Percentiles rank a stretch among this genome's conserved stretches.
These are phyloP conservation scores for Drosophila pallidifrons DNA, from an alignment of 1,140 invertebrate genomes.

Conservation along the genomic window DNA sequence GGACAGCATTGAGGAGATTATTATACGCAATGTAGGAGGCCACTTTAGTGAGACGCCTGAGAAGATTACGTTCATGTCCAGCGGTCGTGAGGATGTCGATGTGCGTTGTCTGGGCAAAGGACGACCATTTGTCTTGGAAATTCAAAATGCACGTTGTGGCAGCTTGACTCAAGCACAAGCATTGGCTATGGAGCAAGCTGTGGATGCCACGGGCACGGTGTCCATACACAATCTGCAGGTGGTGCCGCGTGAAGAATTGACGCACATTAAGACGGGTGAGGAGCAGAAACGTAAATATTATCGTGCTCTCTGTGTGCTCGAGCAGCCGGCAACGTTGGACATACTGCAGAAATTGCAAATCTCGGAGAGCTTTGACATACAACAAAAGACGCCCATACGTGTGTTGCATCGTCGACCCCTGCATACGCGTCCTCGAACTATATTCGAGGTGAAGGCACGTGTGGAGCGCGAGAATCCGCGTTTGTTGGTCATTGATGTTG, in stretches of 20 bases:
- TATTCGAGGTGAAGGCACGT: slow-evolving; percentile 88
- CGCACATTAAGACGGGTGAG: slow-evolving; percentile 93
- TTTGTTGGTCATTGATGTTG: slow-evolving; percentile 89
- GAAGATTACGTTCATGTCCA: slow-evolving; percentile 91
- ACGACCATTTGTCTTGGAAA: slow-evolving; percentile 94
- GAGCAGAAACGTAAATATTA: slow-evolving; percentile 94
- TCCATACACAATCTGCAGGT: slow-evolving; percentile 89
- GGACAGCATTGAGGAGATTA: slow-evolving; percentile 96
- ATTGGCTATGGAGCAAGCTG: slow-evolving; percentile 86
- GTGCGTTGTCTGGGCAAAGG: slow-evolving; percentile 94
- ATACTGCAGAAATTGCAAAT: slow-evolving; percentile 87
- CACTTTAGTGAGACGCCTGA: slow-evolving; percentile 79
- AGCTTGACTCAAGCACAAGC: slow-evolving; percentile 84
- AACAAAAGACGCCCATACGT: slow-evolving; percentile 93
- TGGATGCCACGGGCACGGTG: slow-evolving; percentile 88
- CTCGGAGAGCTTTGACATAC: slow-evolving; percentile 86
- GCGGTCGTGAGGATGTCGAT: slow-evolving; percentile 97
- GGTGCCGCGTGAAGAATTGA: slow-evolving; percentile 89
- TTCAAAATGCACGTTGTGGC: slow-evolving; percentile 89
- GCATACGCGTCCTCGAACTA: slow-evolving; percentile 87
- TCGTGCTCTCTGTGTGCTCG: slow-evolving; percentile 89
- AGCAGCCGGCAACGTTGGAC: slow-evolving; percentile 85
- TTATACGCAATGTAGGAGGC: slow-evolving; percentile 88
- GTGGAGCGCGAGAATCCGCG: slow-evolving; percentile 85
- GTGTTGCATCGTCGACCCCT: slow-evolving; percentile 93